Conservation (phyloP, 2,888 invertebrate species). For the Steromphala cineraria region DNA sequence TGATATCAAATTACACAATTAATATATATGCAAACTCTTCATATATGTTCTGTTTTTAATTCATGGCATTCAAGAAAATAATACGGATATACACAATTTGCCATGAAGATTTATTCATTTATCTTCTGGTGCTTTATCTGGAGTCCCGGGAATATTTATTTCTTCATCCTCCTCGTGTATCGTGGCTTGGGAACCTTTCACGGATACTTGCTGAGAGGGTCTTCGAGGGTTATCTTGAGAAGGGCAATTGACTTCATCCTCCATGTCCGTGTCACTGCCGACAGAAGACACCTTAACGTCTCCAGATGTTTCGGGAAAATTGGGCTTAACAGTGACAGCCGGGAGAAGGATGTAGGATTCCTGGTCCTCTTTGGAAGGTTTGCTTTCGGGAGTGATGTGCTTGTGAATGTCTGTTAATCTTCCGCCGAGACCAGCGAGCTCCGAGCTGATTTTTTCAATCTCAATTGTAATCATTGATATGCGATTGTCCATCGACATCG, state of each 20-base stretch:
- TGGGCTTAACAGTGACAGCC: no score
- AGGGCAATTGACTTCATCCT: neutral
- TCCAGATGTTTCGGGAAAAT: neutral
- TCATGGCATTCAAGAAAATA: no score
- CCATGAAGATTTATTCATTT: no score
- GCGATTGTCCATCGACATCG: conserved; percentile 12
- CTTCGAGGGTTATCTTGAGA: neutral
- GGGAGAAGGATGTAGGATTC: no score
- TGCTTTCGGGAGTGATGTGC: neutral
- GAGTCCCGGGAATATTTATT: neutral
- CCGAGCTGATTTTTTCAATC: conserved; percentile 13
- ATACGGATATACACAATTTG: no score
- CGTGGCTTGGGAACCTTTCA: neutral
- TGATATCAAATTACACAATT: no score
- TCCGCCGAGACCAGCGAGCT: neutral
- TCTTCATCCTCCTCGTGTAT: neutral
- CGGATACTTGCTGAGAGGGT: neutral
- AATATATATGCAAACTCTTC: no score
- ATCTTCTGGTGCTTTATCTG: neutral
- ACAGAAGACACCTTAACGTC: neutral
- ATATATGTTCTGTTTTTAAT: no score
- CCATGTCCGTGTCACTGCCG: neutral
- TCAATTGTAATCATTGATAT: neutral
- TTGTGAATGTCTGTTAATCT: neutral
- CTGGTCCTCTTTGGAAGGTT: neutral